These are phyloP conservation scores for Synanthedon andrenaeformis DNA, from an alignment of 2,888 invertebrate species.

Conservation along the genomic window DNA sequence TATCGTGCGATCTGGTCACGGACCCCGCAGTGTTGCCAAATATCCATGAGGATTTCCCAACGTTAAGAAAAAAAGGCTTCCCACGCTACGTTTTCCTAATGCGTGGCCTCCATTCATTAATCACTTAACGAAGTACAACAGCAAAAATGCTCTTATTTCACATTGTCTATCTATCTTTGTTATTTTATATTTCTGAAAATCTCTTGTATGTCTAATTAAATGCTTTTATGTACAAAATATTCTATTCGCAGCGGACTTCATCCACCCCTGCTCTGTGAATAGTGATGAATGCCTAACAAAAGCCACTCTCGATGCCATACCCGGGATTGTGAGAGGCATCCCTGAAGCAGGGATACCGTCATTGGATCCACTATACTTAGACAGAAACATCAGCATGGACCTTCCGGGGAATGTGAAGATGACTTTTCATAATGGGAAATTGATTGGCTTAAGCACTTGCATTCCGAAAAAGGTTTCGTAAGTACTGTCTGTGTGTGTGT, in stretches of 20 bases:
- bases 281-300: conserved; percentile 61
- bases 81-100: too few species aligned
- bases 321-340: conserved; percentile 55
- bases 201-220: too few species aligned
- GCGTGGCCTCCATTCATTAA: too few species aligned
- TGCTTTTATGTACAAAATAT: too few species aligned
- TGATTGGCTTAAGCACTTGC: conserved; percentile 47
- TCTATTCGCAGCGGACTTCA: conserved; percentile 45
- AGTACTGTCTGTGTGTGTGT: conserved; percentile 21
- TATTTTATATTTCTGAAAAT: too few species aligned
- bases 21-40: too few species aligned
- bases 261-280: conserved; percentile 51
- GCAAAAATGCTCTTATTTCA: too few species aligned
- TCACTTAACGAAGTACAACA: too few species aligned
- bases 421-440: conserved; percentile 58
- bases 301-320: conserved; percentile 52
- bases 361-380: conserved; percentile 47
- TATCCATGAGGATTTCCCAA: too few species aligned
- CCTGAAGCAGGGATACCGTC: conserved; percentile 53
- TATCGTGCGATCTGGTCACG: too few species aligned
- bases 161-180: too few species aligned
- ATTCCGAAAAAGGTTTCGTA: conserved; percentile 59
- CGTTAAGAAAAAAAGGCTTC: too few species aligned
- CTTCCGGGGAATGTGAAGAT: conserved; percentile 56
- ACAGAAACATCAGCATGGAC: conserved; percentile 51